Conservation (phyloP, 2,888 invertebrate species). For the Brachylomia viminalis region DNA sequence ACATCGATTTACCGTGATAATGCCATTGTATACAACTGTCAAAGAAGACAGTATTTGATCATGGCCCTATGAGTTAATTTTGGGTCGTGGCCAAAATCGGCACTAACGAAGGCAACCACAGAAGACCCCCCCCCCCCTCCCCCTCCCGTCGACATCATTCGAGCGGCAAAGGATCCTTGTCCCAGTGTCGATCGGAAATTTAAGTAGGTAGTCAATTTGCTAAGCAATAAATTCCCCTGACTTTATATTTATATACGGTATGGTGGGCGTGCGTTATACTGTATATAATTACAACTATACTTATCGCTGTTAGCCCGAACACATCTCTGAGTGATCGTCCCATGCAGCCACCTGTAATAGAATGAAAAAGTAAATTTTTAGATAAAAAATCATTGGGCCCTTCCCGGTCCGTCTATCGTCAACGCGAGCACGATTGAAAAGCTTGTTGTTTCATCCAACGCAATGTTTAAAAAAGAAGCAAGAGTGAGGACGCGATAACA, state of each 20-base stretch:
- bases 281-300: constrained; percentile 65
- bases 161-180: neutral
- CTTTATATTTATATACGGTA: constrained; percentile 51
- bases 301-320: constrained; percentile 91
- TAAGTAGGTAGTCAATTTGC: neutral
- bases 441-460: too few relatives aligned
- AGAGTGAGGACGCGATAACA: too few relatives aligned
- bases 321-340: constrained; percentile 97
- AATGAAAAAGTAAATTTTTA: constrained; percentile 14
- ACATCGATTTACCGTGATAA: neutral
- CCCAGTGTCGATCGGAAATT: neutral
- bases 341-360: constrained; percentile 94
- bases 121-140: too few relatives aligned
- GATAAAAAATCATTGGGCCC: too few relatives aligned
- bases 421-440: too few relatives aligned
- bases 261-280: constrained; percentile 53
- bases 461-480: too few relatives aligned
- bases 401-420: too few relatives aligned
- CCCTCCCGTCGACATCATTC: neutral
- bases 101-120: too few relatives aligned
- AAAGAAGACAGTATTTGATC: neutral
- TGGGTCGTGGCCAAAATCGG: neutral
- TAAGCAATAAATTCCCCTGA: neutral
- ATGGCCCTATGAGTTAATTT: neutral
- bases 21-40: neutral